Evolutionary conservation across 1,140 invertebrate genomes (phyloP).

Genomic region (Archegozetes longisetosus): DNA sequence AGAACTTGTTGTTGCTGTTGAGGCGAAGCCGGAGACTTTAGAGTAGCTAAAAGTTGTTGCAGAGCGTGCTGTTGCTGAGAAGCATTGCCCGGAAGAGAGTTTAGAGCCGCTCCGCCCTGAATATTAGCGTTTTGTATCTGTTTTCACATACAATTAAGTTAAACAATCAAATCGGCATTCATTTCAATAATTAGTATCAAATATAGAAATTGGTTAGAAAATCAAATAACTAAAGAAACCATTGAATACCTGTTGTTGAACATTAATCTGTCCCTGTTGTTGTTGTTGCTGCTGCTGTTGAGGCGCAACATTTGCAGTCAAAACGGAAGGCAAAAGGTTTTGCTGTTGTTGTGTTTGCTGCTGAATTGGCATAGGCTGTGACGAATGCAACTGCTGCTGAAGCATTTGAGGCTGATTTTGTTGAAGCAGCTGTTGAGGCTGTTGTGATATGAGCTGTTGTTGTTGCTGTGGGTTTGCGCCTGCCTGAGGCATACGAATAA

Average conservation of each 20-base stretch:
- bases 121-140: not conserved
- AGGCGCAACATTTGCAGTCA: not conserved
- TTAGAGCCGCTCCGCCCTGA: slow-evolving; percentile 2
- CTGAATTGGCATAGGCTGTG: not conserved
- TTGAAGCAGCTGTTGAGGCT: slow-evolving; percentile 11
- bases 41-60: slow-evolving; percentile 71
- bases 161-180: not conserved
- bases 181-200: not conserved
- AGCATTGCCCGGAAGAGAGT: slow-evolving; percentile 13
- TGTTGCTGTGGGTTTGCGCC: slow-evolving; percentile 15
- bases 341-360: slow-evolving; percentile 21
- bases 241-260: not conserved
- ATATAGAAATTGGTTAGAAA: not conserved
- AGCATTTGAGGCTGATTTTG: slow-evolving; percentile 20
- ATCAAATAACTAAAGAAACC: not conserved
- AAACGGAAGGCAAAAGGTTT: not conserved
- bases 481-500: slow-evolving; percentile 14
- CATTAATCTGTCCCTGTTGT: slow-evolving; percentile 5
- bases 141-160: not conserved
- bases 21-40: slow-evolving; percentile 62
- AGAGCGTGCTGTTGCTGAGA: slow-evolving; percentile 40
- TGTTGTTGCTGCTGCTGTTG: slow-evolving; percentile 16
- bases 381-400: slow-evolving; percentile 19
- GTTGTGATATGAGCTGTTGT: slow-evolving; percentile 9
- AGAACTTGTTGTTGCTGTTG: slow-evolving; percentile 86